A percentile compares a stretch with the other conserved stretches of the same genome.
These are phyloP conservation scores for Homalodisca vitripennis DNA, from an alignment of 1,140 invertebrate species.

Conservation along the genomic window DNA sequence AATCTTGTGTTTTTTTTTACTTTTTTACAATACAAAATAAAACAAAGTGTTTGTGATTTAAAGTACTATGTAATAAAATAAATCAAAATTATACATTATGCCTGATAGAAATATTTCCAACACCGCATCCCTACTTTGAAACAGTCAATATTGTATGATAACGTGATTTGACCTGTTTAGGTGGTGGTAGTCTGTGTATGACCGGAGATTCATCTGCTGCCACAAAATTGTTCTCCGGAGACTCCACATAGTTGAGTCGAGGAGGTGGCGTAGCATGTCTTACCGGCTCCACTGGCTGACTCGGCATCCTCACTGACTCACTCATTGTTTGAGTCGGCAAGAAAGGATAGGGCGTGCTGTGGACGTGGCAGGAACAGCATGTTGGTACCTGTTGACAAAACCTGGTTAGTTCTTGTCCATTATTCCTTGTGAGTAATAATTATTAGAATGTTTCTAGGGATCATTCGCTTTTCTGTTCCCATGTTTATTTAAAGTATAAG, in stretches of 20 bases:
- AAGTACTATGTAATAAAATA: neutral
- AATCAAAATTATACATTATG: neutral
- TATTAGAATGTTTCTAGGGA: too few relatives aligned
- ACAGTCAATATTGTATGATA: neutral
- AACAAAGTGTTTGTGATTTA: too few relatives aligned
- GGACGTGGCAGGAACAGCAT: constrained; percentile 80
- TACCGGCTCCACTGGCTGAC: neutral
- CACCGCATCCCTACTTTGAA: too few relatives aligned
- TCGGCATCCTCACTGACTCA: neutral
- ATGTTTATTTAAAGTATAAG: too few relatives aligned
- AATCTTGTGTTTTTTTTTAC: too few relatives aligned
- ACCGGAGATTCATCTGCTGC: constrained; percentile 10
- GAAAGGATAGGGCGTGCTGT: constrained; percentile 47
- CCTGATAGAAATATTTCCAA: neutral
- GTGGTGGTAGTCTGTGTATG: constrained; percentile 15
- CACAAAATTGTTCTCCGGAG: constrained; percentile 29
- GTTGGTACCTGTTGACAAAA: constrained; percentile 69
- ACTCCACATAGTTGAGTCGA: constrained; percentile 11
- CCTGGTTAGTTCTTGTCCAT: too few relatives aligned
- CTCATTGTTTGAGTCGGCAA: neutral
- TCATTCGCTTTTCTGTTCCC: too few relatives aligned
- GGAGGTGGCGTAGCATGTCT: neutral
- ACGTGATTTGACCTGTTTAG: constrained; percentile 18
- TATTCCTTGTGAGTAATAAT: too few relatives aligned
- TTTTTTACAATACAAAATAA: too few relatives aligned